Evolutionary conservation across 2,888 invertebrate species (phyloP).

Genomic region (Shargacucullia verbasci): DNA sequence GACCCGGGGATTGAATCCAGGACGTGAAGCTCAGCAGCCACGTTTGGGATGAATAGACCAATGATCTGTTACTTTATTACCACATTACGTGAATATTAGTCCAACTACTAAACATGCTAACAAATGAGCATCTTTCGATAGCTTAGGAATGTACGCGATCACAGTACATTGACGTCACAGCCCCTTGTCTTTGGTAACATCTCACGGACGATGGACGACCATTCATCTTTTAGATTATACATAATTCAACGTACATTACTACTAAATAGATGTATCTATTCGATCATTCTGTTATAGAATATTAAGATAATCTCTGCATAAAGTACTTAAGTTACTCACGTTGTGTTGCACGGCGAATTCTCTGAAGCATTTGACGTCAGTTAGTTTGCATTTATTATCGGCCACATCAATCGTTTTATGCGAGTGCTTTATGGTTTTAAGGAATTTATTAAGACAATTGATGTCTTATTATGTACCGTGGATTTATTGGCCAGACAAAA

Average conservation of each 20-base stretch:
- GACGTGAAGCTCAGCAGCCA: too few relatives aligned
- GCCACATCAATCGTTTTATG: neutral
- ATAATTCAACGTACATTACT: slow-evolving; percentile 30
- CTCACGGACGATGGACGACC: neutral
- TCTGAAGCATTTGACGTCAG: slow-evolving; percentile 34
- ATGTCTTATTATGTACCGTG: too few relatives aligned
- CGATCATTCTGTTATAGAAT: slow-evolving; percentile 31
- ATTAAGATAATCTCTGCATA: slow-evolving; percentile 29
- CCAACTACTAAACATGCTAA: slow-evolving; percentile 16
- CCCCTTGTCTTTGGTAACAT: slow-evolving; percentile 4
- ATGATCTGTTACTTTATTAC: too few relatives aligned
- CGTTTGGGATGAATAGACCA: too few relatives aligned
- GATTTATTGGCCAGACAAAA: too few relatives aligned
- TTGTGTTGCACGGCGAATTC: slow-evolving; percentile 17
- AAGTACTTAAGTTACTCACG: slow-evolving; percentile 23
- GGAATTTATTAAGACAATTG: too few relatives aligned
- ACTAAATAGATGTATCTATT: slow-evolving; percentile 35
- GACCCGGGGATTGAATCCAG: too few relatives aligned
- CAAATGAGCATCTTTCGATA: neutral
- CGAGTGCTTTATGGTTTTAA: too few relatives aligned
- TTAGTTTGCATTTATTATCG: slow-evolving; percentile 27
- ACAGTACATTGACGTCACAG: slow-evolving; percentile 14
- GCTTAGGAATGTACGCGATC: slow-evolving; percentile 1
- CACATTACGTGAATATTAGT: too few relatives aligned
- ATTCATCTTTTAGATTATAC: slow-evolving; percentile 17